Evolutionary conservation across 1,140 invertebrate genomes (phyloP), one percentile per base, ranked within the genome.

Genomic region (Brachionus asplanchnoidis): DNA sequence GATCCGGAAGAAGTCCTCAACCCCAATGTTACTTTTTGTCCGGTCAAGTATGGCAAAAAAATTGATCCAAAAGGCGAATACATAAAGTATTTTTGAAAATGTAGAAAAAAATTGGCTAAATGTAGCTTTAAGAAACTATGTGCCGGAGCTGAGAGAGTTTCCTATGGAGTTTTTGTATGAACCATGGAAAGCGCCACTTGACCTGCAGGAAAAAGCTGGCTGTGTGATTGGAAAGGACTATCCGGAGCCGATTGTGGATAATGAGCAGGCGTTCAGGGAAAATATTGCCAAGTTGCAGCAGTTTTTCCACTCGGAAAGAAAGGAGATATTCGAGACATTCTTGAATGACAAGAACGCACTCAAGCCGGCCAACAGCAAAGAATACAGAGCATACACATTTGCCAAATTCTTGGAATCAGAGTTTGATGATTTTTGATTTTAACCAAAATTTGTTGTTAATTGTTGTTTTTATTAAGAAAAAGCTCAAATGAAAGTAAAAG

Each of bases 1-100:
- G 93, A 93, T 7, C 94, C 94, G 89, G 93, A 87, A 92, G 93
- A 88, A 92, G 92, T 84, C 89, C 86, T 90, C 0, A 87, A 89
- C 60, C 89, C 88, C 83, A 92, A 85, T 87, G 91, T 86, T 86
- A 93, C 93, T 87, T 92, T 93, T 56, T 92, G 92, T 86, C 93
- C 93, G 0, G 92, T 93, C 42, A 91, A 91, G 3, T 92, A 93
- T 86, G 93, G 93, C 0, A 91, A 91, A 85, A 90, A 93, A n/a
- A 91, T 94, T 53, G 93, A 94, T 88, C 93, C 93, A 8, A 90
- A 91, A 66, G 93, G 93, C 23, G 90, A 91, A 79, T 94, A 93
- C 88, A 92, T 94, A 60, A 92, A 92, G 91, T 92, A 88, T 85
- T 77, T 82, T 70, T 23, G 53, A n/a, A 9, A 23, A n/a, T 26